Percentiles rank a stretch among this genome's conserved stretches.
Evolutionary conservation across 1,140 invertebrate genomes (phyloP).

Genomic region (Rhysida immarginata): DNA sequence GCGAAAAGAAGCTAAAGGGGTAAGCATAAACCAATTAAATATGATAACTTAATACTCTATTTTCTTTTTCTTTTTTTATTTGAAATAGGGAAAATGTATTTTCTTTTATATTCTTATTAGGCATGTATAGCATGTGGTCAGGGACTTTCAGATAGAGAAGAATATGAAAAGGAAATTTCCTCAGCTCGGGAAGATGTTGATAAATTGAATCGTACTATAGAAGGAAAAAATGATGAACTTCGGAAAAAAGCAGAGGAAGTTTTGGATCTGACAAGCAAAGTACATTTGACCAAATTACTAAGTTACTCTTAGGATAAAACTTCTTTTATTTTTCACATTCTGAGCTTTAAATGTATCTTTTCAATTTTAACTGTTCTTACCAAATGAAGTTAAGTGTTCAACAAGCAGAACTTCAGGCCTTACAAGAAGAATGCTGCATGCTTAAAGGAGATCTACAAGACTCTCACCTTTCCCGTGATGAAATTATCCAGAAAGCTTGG

Average conservation of each 20-base stretch:
- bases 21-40: conserved; percentile 1
- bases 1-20: conserved; percentile 10
- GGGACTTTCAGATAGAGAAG: conserved; percentile 24
- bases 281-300: conserved; percentile 26
- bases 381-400: conserved; percentile 47
- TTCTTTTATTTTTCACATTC: conserved; percentile 2
- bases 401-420: conserved; percentile 62
- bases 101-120: not conserved
- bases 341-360: not conserved
- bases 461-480: conserved; percentile 41
- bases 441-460: conserved; percentile 43
- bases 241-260: conserved; percentile 61
- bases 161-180: conserved; percentile 33
- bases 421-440: conserved; percentile 63
- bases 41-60: not conserved
- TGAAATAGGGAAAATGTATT: too few relatives aligned
- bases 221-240: conserved; percentile 58
- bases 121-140: conserved; percentile 8
- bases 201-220: conserved; percentile 49
- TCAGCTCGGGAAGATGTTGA: conserved; percentile 42
- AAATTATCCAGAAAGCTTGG: conserved; percentile 56
- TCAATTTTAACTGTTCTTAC: conserved; percentile 4
- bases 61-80: too few relatives aligned
- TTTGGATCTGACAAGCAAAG: conserved; percentile 60
- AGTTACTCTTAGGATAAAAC: conserved; percentile 14